Percentiles rank a stretch among this genome's conserved stretches.
These are phyloP conservation scores for Gambusia holbrooki DNA, from an alignment of 2,113 vertebrate species.

Conservation along the genomic window DNA sequence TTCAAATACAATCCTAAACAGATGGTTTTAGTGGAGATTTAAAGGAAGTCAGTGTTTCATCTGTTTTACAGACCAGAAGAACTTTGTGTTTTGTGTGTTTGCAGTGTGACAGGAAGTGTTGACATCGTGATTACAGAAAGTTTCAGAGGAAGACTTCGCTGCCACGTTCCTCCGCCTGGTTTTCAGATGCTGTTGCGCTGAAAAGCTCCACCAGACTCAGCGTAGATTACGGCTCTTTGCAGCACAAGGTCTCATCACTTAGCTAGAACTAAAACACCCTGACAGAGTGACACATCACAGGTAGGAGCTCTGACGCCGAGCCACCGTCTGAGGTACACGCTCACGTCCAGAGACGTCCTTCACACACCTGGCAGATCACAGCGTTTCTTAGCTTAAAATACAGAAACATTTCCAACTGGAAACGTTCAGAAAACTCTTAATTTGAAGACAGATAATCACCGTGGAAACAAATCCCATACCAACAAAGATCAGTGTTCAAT, in stretches of 20 bases:
- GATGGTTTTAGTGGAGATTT: too few species aligned
- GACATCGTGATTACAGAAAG: slow-evolving; percentile 49
- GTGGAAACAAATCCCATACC: too few species aligned
- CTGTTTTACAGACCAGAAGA: too few species aligned
- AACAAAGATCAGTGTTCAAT: too few species aligned
- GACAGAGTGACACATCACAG: slow-evolving; percentile 18
- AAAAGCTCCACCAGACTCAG: neutral
- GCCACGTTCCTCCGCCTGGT: neutral
- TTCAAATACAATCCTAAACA: too few species aligned
- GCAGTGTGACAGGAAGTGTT: slow-evolving; percentile 7
- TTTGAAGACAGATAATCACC: neutral
- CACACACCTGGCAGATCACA: neutral
- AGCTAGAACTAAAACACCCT: slow-evolving; percentile 14
- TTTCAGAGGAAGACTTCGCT: neutral
- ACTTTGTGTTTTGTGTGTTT: too few species aligned
- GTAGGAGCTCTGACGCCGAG: slow-evolving; percentile 1
- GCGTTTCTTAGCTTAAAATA: neutral
- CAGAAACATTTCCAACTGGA: neutral
- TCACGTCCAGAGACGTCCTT: neutral
- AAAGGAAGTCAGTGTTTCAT: too few species aligned
- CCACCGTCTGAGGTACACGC: neutral
- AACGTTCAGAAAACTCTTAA: neutral
- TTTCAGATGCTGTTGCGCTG: neutral
- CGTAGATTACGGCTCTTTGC: slow-evolving; percentile 14
- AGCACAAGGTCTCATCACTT: slow-evolving; percentile 8